These are phyloP conservation scores for Paralichthys olivaceus DNA, from an alignment of 2,113 vertebrate genomes.

Conservation along the genomic window DNA sequence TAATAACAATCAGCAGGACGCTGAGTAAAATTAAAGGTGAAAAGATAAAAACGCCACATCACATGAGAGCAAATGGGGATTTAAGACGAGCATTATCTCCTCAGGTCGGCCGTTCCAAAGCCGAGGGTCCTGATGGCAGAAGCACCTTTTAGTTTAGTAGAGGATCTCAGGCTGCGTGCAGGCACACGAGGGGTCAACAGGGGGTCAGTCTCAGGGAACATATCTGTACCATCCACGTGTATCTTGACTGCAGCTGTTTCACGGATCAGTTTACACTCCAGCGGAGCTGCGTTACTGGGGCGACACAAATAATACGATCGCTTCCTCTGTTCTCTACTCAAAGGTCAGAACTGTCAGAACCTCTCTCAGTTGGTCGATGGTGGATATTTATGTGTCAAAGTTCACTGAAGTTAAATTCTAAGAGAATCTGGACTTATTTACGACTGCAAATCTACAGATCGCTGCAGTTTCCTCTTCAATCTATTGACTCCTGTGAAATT, in stretches of 20 bases:
- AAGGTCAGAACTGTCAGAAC: conserved; percentile 36
- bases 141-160: too few species aligned
- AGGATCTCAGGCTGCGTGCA: too few species aligned
- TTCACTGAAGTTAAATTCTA: conserved; percentile 6
- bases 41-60: too few species aligned
- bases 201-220: too few species aligned
- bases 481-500: not conserved
- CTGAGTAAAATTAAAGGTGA: too few species aligned
- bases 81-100: too few species aligned
- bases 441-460: not conserved
- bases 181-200: too few species aligned
- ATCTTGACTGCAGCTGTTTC: not conserved
- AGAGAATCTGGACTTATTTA: not conserved
- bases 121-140: too few species aligned
- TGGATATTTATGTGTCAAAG: not conserved
- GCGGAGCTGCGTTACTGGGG: not conserved
- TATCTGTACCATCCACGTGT: too few species aligned
- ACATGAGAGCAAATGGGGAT: too few species aligned
- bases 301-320: not conserved
- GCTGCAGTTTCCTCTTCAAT: conserved; percentile 20
- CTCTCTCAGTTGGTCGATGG: not conserved
- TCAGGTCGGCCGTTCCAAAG: too few species aligned
- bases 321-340: not conserved
- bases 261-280: not conserved
- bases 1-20: too few species aligned